These are phyloP conservation scores for Microhierax caerulescens DNA, from an alignment of 2,797 vertebrate species.

Conservation along the genomic window DNA sequence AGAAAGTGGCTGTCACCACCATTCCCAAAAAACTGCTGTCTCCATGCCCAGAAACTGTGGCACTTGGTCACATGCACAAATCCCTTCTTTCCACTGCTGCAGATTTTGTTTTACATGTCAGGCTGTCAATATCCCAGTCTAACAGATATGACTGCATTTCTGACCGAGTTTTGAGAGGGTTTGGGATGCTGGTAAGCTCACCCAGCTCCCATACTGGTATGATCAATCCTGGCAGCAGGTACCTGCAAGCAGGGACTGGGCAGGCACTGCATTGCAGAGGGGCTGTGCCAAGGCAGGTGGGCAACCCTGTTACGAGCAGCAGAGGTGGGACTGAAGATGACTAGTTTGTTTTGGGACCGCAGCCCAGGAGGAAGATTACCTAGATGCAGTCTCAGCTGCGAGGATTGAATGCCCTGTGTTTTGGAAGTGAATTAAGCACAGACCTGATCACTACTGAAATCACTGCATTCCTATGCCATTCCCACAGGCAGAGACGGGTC, in stretches of 20 bases:
- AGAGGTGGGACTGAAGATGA: accelerated
- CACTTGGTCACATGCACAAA: accelerated
- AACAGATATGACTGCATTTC: neutral
- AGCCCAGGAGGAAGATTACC: neutral
- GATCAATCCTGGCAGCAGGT: neutral
- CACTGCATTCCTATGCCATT: neutral
- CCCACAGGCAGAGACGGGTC: neutral
- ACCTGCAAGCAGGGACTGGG: no score
- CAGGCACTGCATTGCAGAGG: neutral
- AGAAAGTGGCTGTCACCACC: neutral
- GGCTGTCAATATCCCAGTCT: neutral
- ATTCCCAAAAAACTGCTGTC: neutral
- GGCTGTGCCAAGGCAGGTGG: accelerated
- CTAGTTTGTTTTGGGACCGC: neutral
- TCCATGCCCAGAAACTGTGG: neutral
- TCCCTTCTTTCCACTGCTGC: neutral
- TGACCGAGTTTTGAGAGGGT: neutral
- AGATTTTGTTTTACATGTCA: no score
- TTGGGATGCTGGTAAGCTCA: neutral
- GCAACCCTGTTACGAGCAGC: accelerated
- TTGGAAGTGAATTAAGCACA: accelerated
- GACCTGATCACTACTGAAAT: accelerated
- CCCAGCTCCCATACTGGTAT: neutral
- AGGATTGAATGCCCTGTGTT: accelerated
- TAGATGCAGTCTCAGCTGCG: neutral